Conservation (phyloP, 2,113 vertebrate species). For the Barbus barbus region DNA sequence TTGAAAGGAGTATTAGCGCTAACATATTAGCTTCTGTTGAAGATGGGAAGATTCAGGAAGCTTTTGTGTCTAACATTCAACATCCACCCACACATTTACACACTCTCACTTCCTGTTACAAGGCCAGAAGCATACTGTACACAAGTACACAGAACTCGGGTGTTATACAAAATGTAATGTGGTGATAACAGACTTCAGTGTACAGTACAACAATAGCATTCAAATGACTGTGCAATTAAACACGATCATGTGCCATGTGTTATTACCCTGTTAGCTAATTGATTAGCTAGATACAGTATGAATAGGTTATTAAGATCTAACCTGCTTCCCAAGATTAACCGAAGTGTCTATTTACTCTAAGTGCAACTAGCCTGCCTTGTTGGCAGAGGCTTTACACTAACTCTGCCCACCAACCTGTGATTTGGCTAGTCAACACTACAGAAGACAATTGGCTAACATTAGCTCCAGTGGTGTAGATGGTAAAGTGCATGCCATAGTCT, state of each 20-base stretch:
- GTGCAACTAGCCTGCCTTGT: no score
- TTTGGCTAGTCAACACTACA: no score
- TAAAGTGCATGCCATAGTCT: no score
- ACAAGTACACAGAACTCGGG: background rate
- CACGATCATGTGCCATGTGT: background rate
- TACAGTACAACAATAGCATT: background rate
- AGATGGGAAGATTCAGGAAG: constrained; percentile 7
- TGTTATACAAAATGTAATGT: background rate
- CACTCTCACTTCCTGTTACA: constrained; percentile 1
- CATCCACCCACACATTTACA: constrained; percentile 19
- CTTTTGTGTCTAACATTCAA: constrained; percentile 7
- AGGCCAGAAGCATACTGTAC: background rate
- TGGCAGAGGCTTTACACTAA: no score
- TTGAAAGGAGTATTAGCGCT: background rate
- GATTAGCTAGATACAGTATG: background rate
- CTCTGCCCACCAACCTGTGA: no score
- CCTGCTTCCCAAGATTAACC: no score
- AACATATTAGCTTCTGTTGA: background rate
- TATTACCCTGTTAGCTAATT: no score
- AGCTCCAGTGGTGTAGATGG: no score
- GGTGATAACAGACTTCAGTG: background rate
- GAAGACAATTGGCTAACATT: no score
- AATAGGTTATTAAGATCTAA: no score
- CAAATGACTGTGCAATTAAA: background rate
- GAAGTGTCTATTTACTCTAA: no score